Conservation (phyloP, 2,888 invertebrate genomes). For the Thymelicus lineola region DNA sequence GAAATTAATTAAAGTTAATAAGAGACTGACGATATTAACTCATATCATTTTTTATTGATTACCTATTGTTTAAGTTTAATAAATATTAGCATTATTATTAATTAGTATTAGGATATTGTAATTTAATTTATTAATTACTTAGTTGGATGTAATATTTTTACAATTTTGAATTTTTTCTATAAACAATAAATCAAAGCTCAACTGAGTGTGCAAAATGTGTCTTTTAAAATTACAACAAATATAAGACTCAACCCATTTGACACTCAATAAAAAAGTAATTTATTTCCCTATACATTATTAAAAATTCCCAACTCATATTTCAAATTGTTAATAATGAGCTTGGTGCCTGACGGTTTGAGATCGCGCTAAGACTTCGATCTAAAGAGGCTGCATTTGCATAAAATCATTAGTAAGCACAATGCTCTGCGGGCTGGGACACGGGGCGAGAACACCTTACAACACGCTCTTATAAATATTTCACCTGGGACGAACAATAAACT, state of each 20-base stretch:
- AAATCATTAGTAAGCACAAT: conserved; percentile 86
- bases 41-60: no score
- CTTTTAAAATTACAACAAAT: conserved; percentile 42
- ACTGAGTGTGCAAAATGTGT: not conserved
- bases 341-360: conserved; percentile 83
- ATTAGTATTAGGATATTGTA: no score
- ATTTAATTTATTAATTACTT: no score
- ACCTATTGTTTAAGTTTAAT: not conserved
- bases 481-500: conserved; percentile 45
- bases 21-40: no score
- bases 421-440: conserved; percentile 82
- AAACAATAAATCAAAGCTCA: not conserved
- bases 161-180: no score
- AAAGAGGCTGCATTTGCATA: conserved; percentile 85
- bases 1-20: no score
- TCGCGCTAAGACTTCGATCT: conserved; percentile 85
- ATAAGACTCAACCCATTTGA: conserved; percentile 51
- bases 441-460: conserved; percentile 76
- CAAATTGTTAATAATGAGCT: conserved; percentile 84
- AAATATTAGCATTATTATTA: no score
- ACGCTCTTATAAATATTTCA: conserved; percentile 64
- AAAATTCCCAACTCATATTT: conserved; percentile 81
- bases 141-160: no score
- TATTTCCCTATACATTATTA: conserved; percentile 67
- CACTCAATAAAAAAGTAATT: conserved; percentile 69